phyloP scores from a whole-genome alignment of 2,113 vertebrate species.

The Cheilinus undulatus region DNA sequence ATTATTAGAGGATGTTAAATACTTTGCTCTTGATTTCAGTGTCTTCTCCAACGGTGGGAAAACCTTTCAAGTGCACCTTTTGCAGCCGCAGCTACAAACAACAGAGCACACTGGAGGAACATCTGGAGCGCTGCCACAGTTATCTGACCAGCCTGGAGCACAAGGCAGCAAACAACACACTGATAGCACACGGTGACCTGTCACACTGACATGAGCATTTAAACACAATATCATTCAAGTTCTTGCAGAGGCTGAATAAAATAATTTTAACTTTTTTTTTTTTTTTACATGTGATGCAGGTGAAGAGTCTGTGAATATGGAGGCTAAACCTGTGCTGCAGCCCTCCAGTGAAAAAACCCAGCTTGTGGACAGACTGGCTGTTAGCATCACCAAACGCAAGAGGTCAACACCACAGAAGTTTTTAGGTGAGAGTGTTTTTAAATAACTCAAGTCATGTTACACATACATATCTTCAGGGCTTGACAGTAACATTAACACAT shows the following conservation, averaged over 20 bases:
- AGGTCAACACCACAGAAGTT: conserved; percentile 97
- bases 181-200: conserved; percentile 79
- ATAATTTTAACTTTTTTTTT: too few relatives aligned
- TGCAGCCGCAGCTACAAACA: conserved; percentile 98
- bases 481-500: too few relatives aligned
- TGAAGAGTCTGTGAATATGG: conserved; percentile 90
- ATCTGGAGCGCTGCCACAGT: conserved; percentile 93
- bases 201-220: neutral
- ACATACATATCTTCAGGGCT: neutral
- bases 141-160: conserved; percentile 91
- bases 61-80: conserved; percentile 96
- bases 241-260: too few relatives aligned
- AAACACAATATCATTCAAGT: neutral
- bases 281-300: conserved; percentile 75
- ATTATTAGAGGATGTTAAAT: too few relatives aligned
- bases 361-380: conserved; percentile 90
- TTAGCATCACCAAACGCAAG: conserved; percentile 95
- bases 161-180: conserved; percentile 82
- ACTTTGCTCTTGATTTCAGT: conserved; percentile 78
- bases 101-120: conserved; percentile 94
- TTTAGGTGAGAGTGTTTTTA: conserved; percentile 88
- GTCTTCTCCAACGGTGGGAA: conserved; percentile 92
- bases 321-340: conserved; percentile 89
- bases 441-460: neutral
- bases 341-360: conserved; percentile 88